Conservation (phyloP, 2,113 vertebrate species). For the Jaculus jaculus region DNA sequence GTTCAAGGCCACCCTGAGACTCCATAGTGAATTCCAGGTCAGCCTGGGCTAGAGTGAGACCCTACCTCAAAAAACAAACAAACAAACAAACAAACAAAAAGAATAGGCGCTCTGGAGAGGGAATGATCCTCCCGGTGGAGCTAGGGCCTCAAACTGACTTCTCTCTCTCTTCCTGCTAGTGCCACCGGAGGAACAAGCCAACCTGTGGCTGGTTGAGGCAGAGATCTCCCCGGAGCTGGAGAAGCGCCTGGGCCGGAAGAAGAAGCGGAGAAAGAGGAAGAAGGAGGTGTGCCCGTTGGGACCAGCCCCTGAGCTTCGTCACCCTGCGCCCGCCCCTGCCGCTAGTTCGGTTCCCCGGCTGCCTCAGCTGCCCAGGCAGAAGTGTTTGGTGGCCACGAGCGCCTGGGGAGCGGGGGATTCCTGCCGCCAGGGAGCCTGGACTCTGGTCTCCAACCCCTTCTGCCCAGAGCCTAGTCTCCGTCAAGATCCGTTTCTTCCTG, state of each 20-base stretch:
- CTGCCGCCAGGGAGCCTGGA: slow-evolving; percentile 76
- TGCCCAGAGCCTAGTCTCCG: slow-evolving; percentile 78
- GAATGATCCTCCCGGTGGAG: not conserved
- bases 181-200: slow-evolving; percentile 91
- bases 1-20: no score
- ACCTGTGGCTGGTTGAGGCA: slow-evolving; percentile 93
- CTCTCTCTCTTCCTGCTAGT: slow-evolving; percentile 82
- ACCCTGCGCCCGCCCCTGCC: slow-evolving; percentile 56
- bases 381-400: slow-evolving; percentile 86
- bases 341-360: slow-evolving; percentile 90
- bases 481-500: slow-evolving; percentile 70
- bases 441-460: slow-evolving; percentile 84
- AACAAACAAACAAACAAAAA: no score
- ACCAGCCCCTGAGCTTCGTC: slow-evolving; percentile 45
- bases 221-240: slow-evolving; percentile 93
- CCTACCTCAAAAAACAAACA: no score
- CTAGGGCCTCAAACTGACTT: not conserved
- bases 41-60: no score
- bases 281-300: slow-evolving; percentile 86
- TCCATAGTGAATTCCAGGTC: no score
- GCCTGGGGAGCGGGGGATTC: slow-evolving; percentile 57
- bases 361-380: slow-evolving; percentile 90
- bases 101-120: not conserved
- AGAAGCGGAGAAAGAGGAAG: slow-evolving; percentile 92
- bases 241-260: slow-evolving; percentile 87